Evolutionary conservation across 2,113 vertebrate species (phyloP), one percentile per base, ranked within the genome.

Genomic region (Tetrao urogallus): DNA sequence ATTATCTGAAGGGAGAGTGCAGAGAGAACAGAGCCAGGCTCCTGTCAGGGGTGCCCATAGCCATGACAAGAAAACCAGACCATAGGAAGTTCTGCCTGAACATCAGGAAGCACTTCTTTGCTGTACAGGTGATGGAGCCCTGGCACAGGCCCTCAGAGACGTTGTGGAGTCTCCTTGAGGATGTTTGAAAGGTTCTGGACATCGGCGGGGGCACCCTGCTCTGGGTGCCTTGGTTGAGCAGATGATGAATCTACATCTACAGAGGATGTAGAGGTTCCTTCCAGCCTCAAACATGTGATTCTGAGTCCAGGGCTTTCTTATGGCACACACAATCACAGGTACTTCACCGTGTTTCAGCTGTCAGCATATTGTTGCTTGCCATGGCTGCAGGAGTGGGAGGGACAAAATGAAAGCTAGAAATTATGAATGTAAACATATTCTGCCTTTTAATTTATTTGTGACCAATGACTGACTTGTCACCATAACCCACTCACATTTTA

Each of bases 361-460:
- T 90, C 8, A 10, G 7, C 6, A 5, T 34, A 70, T 8, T 30
- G 75, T 77, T 93, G 7, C 70, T 93, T 88, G 94, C 81, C 72
- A 10, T 24, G 2, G 52, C 56, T 65, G 30, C 80, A 54, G 69
- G 72, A 50, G 75, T 12, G 3, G 9, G 50, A 34, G 43, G 56
- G 11, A 32, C 28, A 38, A 57, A 72, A 61, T 2, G 25, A 71
- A 64, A 92, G 21, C 21, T 52, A 34, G 47, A 56, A 95, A 89
- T 72, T 6, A 96, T 60, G 92, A 92, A 80, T 45, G 50, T 20
- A 54, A 91, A 80, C 6, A 1, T 67, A 76, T 95, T 42, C 34
- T 77, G 73, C 67, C 89, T 95, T 96, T 96, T 72, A 82, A 97
- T 97, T 96, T 43, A 93, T 95, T 96, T 93, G 70, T 14, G 22